A percentile compares a stretch with the other conserved stretches of the same genome.
These are phyloP conservation scores for Drosophila nr. perissopoda DNA, from an alignment of 2,888 invertebrate species.

Conservation along the genomic window DNA sequence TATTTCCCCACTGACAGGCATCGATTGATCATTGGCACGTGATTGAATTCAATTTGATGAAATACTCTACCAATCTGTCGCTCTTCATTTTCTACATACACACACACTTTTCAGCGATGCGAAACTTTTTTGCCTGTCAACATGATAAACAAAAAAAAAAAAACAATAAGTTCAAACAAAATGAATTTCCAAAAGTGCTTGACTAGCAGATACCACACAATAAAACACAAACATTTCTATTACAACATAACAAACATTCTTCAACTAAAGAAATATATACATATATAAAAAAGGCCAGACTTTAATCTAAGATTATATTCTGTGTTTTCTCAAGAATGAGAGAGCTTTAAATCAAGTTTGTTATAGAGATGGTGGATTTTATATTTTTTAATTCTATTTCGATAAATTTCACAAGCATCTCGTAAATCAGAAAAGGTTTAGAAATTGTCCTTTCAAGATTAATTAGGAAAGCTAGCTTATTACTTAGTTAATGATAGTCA, in stretches of 20 bases:
- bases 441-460: not conserved
- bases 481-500: not conserved
- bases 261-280: not conserved
- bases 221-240: not conserved
- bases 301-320: not conserved
- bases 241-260: not conserved
- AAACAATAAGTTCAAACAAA: constrained; percentile 1
- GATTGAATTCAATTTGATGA: constrained; percentile 81
- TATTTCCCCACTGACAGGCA: constrained; percentile 73
- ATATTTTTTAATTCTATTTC: not conserved
- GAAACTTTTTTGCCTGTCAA: constrained; percentile 17
- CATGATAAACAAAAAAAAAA: constrained; percentile 6
- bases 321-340: not conserved
- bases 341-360: not conserved
- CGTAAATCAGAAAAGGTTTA: not conserved
- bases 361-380: no score
- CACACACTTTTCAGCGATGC: constrained; percentile 48
- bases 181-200: not conserved
- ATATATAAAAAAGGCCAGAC: fast-evolving
- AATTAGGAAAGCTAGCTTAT: not conserved
- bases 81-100: constrained; percentile 18
- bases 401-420: not conserved
- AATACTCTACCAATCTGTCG: constrained; percentile 77
- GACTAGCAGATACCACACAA: not conserved
- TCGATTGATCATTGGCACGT: constrained; percentile 81